Base-by-base conservation (phyloP, 2,113 vertebrate genomes). In the Heliornis fulica region DNA sequence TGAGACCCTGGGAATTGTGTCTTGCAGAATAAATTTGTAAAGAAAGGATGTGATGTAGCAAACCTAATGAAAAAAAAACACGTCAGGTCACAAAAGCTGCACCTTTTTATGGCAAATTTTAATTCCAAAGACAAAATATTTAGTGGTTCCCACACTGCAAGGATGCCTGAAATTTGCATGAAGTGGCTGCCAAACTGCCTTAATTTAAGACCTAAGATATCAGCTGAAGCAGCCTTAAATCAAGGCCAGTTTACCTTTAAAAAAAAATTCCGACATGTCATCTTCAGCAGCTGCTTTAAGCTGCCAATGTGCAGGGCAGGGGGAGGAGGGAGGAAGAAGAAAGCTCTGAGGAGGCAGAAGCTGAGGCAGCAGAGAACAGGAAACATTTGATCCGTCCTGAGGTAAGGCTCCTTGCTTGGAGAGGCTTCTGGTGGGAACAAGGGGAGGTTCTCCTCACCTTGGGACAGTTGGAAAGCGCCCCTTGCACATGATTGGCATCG, bases 251-350 rank as follows among this genome's bases (percentile, higher is more conserved):
- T 93, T 85, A 87, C 94, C 92, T 94, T 97, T 95, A 79, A 81
- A 60, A 80, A n/a, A 59, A 59, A 63, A 17, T 3, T n/a, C 26
- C 53, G 36, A 7, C 28, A 61, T 92, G 68, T 32, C 92, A 74
- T 90, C 71, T 72, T 65, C 40, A 90, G 92, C 90, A 85, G 88
- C 90, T 93, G 87, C 78, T 95, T 77, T 46, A 86, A 87, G 94
- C 92, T 96, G 95, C 89, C 94, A 60, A 0, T 2, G 15, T 93
- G 91, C 71, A 78, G 86, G 90, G 40, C 36, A 79, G 94, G 76
- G 87, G 94, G 90, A 85, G 95, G 94, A 89, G 93, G 71, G 90
- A 84, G 59, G 36, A 77, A 90, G 76, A 77, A 18, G 46, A 66
- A 66, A 54, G 18, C 54, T 43, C 59, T 15, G 72, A 70, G 64